Percentiles rank a stretch among this genome's conserved stretches.
Conservation (phyloP, 2,797 vertebrate species). For the Microctenopoma steveboyesi region DNA sequence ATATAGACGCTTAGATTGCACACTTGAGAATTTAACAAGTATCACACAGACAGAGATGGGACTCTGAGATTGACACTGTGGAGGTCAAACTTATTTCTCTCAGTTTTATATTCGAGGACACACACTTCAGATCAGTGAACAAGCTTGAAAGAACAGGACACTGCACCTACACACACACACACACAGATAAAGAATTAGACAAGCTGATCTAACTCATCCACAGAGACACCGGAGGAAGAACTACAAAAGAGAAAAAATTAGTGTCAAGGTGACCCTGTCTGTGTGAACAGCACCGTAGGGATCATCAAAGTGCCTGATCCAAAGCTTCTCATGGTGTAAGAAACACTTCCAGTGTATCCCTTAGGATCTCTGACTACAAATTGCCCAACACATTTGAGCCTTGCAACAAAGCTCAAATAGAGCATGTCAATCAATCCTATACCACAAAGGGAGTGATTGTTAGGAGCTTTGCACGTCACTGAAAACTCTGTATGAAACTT, state of each 20-base stretch:
- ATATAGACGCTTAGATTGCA: conserved; percentile 10
- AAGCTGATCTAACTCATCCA: neutral
- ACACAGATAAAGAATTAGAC: neutral
- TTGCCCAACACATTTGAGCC: conserved; percentile 27
- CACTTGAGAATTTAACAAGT: conserved; percentile 27
- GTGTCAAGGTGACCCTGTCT: conserved; percentile 42
- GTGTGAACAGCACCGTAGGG: conserved; percentile 9
- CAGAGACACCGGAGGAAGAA: neutral
- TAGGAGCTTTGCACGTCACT: neutral
- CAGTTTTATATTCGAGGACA: conserved; percentile 8
- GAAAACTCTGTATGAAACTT: conserved; percentile 4
- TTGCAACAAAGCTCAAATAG: conserved; percentile 18
- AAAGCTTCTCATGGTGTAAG: conserved; percentile 25
- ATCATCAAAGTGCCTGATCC: neutral
- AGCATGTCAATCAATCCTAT: conserved; percentile 30
- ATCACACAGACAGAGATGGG: conserved; percentile 19
- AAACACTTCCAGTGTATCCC: conserved; percentile 28
- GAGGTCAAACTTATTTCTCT: conserved; percentile 42
- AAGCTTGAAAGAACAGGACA: conserved; percentile 15
- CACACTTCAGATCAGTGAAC: conserved; percentile 33
- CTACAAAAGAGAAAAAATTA: neutral
- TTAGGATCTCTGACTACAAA: conserved; percentile 11
- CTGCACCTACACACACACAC: neutral
- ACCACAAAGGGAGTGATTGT: conserved; percentile 15
- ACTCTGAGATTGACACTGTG: conserved; percentile 20